Base-by-base conservation (phyloP, 2,888 invertebrate genomes). In the Congeria kusceri region DNA sequence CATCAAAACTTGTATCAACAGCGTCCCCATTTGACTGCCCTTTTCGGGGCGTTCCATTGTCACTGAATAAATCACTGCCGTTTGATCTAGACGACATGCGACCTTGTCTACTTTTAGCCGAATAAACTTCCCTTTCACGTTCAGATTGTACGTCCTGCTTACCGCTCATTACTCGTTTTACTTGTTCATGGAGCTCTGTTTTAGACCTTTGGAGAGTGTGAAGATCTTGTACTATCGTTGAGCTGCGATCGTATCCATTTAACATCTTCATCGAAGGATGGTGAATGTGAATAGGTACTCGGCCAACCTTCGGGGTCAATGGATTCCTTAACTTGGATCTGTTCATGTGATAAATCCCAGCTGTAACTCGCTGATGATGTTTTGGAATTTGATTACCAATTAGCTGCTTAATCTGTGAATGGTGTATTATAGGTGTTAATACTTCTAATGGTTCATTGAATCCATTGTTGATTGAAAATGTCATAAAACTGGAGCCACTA, bases 361-460 rank as follows among this genome's bases (percentile, higher is more conserved):
- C 53, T 25, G 25, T 23, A 3, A 53, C 53, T 15, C 53, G 53
- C 11, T 53, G 53, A 20, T 53, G 53, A 20, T 15, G 39, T 39
- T 39, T 39, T 1, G 39, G 39, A 39, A 39, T 39, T 3, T 39
- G 39, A 39, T 39, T 39, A 39, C 39, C 3, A 39, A 13, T 18
- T 53, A 1, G 53, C 25, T 53, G 2, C 18, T 9, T 59, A 15
- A 39, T 25, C 25, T 44, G 44, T 49, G 76, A 76, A 58, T 76
- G 72, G 27, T 80, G 72, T 11, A 63, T 44, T 0, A 80, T 23
- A 11, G 63, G 68, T 20, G 68, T 61, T 18, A 58, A 25, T 28
- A 73, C 62, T 58, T 73, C 70, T 1, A 76, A 73, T 18, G 76
- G 62, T 57, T 80, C 65, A 29, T 80, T 80, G 9, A 80, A 39